These are phyloP conservation scores for Pocillopora verrucosa DNA, from an alignment of 64 coral and sea anemone species.

Conservation along the genomic window DNA sequence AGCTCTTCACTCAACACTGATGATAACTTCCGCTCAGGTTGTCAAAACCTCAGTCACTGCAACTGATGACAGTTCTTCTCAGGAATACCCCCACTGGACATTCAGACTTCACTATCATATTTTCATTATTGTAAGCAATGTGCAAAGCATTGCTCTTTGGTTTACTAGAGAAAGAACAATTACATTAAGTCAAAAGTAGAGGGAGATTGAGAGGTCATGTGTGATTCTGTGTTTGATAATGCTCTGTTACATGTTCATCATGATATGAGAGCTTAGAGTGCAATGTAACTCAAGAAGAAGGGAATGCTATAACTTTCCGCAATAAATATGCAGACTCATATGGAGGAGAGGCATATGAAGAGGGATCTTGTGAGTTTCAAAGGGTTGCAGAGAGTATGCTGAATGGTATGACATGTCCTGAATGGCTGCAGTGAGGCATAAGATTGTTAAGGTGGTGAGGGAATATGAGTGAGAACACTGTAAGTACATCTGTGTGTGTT, in stretches of 20 bases:
- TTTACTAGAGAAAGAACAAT: no score
- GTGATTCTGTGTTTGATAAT: no score
- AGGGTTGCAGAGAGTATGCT: conserved; percentile 6
- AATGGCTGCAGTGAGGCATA: neutral
- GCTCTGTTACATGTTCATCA: neutral
- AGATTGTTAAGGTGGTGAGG: neutral
- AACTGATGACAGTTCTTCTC: no score
- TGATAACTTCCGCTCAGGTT: no score
- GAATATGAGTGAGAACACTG: conserved; percentile 14
- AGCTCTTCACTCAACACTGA: no score
- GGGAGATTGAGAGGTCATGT: no score
- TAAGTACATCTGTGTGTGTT: conserved; percentile 8
- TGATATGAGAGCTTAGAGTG: neutral
- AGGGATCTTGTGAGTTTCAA: neutral
- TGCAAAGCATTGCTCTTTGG: no score
- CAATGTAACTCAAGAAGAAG: neutral
- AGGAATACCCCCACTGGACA: no score
- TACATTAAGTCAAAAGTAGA: no score
- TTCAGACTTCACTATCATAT: no score
- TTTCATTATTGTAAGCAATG: no score
- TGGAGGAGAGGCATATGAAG: neutral
- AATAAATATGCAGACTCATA: neutral
- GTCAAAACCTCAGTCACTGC: no score
- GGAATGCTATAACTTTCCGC: neutral
- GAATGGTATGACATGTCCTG: neutral